Evolutionary conservation across 2,888 invertebrate genomes (phyloP), one percentile per base, ranked within the genome.

Genomic region (Plusia festucae): DNA sequence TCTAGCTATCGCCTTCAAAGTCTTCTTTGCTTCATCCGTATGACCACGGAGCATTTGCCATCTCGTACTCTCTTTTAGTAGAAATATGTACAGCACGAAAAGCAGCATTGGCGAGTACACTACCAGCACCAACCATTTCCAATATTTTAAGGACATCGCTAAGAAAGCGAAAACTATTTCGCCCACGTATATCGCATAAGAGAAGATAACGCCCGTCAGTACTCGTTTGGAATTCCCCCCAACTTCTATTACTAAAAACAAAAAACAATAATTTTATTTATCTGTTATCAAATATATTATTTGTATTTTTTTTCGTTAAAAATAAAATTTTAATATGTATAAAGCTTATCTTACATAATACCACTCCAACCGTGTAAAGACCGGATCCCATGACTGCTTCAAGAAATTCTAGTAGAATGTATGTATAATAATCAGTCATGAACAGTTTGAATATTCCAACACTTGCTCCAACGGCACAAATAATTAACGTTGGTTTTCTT

Each of bases 161-260:
- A 89, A 73, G 22, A 90, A 85, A 1, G 92, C 92, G 52, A 91
- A 92, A 1, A 82, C 51, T 2, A 92, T 85, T 88, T 93, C 93
- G 5, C 93, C 93, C 0, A 88, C 79, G 65, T 93, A 93, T 0
- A 91, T 81, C 2, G 92, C 91, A 60, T 89, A 91, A 0, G 92
- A 88, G 70, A 93, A 92, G 54, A 93, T 83, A 0, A 93, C 88
- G 22, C 93, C 92, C 0, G 91, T 85, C 34, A 87, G 60, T 0
- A 93, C 91, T 78, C 93, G 83, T 76, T 91, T 91, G n/a, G 87
- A 85, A 70, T 90, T 88, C 2, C 93, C 92, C 6, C 91, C 91
- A 8, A 92, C 85, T 88, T 93, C 93, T 18, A 93, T 89, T 73
- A 93, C 93, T 93, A 82, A 68, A 90, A 92, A 51, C n/a, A n/a